These are phyloP conservation scores for Phragmatobia fuliginosa DNA, from an alignment of 2,888 invertebrate species.

Conservation along the genomic window DNA sequence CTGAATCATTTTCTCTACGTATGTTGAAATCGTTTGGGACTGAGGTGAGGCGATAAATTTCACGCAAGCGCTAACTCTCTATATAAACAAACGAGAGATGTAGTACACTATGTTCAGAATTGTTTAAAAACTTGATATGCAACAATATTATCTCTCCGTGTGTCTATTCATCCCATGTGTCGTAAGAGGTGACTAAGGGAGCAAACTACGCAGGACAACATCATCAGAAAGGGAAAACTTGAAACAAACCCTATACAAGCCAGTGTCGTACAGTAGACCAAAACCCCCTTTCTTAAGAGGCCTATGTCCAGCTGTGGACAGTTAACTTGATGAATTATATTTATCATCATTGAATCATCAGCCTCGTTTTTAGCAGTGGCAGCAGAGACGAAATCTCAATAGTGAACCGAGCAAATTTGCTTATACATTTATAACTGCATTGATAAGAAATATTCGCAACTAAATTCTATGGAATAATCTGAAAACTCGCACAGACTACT, in stretches of 20 bases:
- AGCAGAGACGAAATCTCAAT: not conserved
- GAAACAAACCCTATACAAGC: no score
- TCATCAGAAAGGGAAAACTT: no score
- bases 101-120: constrained; percentile 1
- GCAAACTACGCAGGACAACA: no score
- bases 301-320: no score
- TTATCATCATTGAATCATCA: constrained; percentile 2
- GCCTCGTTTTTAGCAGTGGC: not conserved
- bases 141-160: not conserved
- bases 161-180: no score
- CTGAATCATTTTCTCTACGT: not conserved
- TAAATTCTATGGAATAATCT: not conserved
- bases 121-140: constrained; percentile 1
- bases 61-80: not conserved
- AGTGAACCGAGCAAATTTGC: constrained; percentile 3
- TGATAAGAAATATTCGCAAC: not conserved
- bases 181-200: no score
- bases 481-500: not conserved
- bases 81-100: constrained; percentile 2
- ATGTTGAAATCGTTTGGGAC: not conserved
- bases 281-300: no score
- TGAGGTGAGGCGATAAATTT: constrained; percentile 7
- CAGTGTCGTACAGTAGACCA: no score
- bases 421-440: not conserved
- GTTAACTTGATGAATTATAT: no score